phyloP scores from a whole-genome alignment of 64 coral and sea anemone species.

The Pachyseris speciosa region DNA sequence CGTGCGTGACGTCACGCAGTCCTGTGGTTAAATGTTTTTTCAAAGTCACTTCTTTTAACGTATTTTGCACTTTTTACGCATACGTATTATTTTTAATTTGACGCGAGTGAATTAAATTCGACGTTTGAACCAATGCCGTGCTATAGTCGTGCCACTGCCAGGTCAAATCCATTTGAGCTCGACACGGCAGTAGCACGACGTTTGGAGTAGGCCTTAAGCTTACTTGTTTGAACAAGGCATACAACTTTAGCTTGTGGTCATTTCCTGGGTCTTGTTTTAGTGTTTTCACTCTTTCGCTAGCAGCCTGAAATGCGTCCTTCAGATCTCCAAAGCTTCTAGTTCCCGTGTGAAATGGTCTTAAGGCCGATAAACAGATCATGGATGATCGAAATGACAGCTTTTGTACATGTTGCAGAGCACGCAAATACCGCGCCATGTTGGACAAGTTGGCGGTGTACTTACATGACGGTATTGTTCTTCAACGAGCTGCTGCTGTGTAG shows the following conservation, averaged over 20 bases:
- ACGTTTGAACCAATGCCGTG: too few species aligned
- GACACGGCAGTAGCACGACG: too few species aligned
- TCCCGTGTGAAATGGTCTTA: conserved; percentile 45
- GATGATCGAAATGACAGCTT: conserved; percentile 20
- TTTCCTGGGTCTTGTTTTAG: conserved; percentile 97
- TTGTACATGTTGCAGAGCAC: not conserved
- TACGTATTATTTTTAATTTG: too few species aligned
- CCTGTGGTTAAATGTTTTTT: too few species aligned
- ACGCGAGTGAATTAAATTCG: too few species aligned
- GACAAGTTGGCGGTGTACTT: too few species aligned
- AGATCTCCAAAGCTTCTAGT: conserved; percentile 9
- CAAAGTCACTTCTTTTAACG: too few species aligned
- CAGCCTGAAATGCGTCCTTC: conserved; percentile 71
- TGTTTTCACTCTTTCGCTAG: conserved; percentile 74
- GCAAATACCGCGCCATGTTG: conserved; percentile 46
- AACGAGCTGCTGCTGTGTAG: conserved; percentile 2
- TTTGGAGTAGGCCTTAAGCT: not conserved
- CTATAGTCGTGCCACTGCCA: too few species aligned
- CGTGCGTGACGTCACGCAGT: too few species aligned
- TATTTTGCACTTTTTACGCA: too few species aligned
- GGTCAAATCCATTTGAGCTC: too few species aligned
- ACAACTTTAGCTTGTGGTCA: conserved; percentile 94
- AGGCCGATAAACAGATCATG: not conserved
- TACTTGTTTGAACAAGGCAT: conserved; percentile 98
- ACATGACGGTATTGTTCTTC: not conserved